Evolutionary conservation across 2,888 invertebrate species (phyloP), one percentile per base, ranked within the genome.

Genomic region (Lysandra coridon): DNA sequence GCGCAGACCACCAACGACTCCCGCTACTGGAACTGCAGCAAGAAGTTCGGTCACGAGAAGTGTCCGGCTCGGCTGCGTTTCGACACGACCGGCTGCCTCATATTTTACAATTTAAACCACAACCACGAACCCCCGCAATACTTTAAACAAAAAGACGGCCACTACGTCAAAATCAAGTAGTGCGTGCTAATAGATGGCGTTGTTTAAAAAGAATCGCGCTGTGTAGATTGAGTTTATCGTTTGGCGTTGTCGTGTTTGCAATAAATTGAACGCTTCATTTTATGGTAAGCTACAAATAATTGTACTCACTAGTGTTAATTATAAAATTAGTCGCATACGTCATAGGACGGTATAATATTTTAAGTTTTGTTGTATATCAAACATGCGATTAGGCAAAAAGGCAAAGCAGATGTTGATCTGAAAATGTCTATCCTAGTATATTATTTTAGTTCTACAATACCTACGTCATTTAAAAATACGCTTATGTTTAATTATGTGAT

Each of bases 21-120:
- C 5, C 80, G 84, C 0, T 85, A 87, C 60, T 87, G 85, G 84
- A 85, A 85, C 49, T 87, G 87, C 57, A 84, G 83, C 23, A 84
- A 82, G 30, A 85, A 83, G 69, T 84, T 83, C 23, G 53, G 33
- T 0, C 78, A 84, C 0, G 80, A 23, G n/a, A 83, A 84, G 23
- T 87, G 86, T 14, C 73, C 80, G 1, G 86, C 86, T 0, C 84
- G 82, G n/a, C 73, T 87, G 0, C 80, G 84, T 0, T 85, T 86
- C 23, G 83, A 85, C 49, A 78, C 14, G n/a, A 6, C 33, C 1
- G 81, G 82, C 0, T 81, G 82, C 7, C 75, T 84, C 4, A 80
- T 80, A 6, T 75, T 79, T 12, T 82, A 79, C 53, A 74, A 81
- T 17, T 23, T 80, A 3, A 49, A 17, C 6, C 85, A 85, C 78